Percentiles rank a stretch among this genome's conserved stretches.
These are phyloP conservation scores for Drosophila bocki DNA, from an alignment of 1,140 invertebrate species.

Conservation along the genomic window DNA sequence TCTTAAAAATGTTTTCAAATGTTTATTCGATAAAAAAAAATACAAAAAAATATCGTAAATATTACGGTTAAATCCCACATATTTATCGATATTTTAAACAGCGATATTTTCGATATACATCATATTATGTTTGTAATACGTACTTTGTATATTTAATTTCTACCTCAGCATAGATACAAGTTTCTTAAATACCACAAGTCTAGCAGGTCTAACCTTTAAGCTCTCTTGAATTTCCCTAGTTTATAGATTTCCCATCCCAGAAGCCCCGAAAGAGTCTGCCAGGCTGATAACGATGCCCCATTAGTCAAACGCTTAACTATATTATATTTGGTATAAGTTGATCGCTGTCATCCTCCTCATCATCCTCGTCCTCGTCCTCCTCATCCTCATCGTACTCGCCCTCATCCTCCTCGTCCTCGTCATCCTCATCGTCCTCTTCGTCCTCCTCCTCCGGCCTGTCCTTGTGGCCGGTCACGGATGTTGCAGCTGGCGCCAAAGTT, in stretches of 20 bases:
- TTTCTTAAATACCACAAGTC: too few relatives aligned
- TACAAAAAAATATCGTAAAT: too few relatives aligned
- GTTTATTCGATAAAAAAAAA: too few relatives aligned
- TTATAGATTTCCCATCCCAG: not conserved
- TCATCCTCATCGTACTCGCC: constrained; percentile 64
- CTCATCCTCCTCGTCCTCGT: constrained; percentile 65
- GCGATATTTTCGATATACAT: too few relatives aligned
- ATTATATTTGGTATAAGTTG: constrained; percentile 82
- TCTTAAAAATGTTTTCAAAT: too few relatives aligned
- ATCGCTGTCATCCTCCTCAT: constrained; percentile 74
- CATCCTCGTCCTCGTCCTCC: constrained; percentile 66
- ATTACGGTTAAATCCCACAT: too few relatives aligned
- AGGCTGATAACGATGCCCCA: constrained; percentile 10
- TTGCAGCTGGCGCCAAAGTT: constrained; percentile 26
- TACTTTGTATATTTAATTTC: too few relatives aligned
- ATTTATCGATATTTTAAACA: too few relatives aligned
- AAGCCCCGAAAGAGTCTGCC: not conserved
- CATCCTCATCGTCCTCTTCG: constrained; percentile 48
- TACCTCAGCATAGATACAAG: too few relatives aligned
- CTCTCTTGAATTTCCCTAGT: too few relatives aligned
- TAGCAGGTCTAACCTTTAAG: not conserved
- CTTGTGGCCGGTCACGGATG: constrained; percentile 29
- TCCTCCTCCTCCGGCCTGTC: constrained; percentile 18
- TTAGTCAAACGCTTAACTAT: constrained; percentile 38
- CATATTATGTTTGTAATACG: too few relatives aligned